phyloP scores from a whole-genome alignment of 2,797 vertebrate species.

The Phalanger gymnotis region DNA sequence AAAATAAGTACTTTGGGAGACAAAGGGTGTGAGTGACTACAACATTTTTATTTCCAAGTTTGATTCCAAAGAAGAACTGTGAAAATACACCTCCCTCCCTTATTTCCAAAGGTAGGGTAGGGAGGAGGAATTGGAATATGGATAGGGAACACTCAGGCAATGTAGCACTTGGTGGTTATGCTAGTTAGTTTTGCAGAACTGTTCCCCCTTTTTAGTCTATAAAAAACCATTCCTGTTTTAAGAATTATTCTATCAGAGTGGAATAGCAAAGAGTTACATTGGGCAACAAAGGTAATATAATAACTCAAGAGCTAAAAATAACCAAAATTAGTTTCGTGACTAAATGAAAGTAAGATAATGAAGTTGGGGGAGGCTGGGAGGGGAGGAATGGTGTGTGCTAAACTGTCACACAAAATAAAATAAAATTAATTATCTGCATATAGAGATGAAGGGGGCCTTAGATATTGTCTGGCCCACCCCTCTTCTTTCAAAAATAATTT shows the following conservation, averaged over 20 bases:
- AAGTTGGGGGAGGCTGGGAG: no score
- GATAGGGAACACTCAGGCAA: background rate
- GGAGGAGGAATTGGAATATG: background rate
- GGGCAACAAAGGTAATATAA: background rate
- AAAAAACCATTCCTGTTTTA: background rate
- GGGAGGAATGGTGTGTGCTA: background rate
- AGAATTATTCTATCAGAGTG: background rate
- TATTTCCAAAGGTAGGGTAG: background rate
- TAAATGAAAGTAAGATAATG: background rate
- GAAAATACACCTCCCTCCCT: background rate
- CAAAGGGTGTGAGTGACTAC: background rate
- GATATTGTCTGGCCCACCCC: background rate
- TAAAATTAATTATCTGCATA: background rate
- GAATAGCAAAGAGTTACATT: background rate
- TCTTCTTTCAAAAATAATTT: background rate
- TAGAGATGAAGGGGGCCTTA: background rate
- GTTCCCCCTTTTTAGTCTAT: background rate
- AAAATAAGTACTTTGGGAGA: background rate
- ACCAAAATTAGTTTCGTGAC: background rate
- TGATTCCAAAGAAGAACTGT: background rate
- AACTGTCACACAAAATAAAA: background rate
- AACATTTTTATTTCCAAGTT: background rate
- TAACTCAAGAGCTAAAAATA: background rate
- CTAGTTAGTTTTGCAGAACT: background rate
- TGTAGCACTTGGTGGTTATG: background rate